Evolutionary conservation across 2,113 vertebrate genomes (phyloP).

Genomic region (Monarcha castaneiventris): DNA sequence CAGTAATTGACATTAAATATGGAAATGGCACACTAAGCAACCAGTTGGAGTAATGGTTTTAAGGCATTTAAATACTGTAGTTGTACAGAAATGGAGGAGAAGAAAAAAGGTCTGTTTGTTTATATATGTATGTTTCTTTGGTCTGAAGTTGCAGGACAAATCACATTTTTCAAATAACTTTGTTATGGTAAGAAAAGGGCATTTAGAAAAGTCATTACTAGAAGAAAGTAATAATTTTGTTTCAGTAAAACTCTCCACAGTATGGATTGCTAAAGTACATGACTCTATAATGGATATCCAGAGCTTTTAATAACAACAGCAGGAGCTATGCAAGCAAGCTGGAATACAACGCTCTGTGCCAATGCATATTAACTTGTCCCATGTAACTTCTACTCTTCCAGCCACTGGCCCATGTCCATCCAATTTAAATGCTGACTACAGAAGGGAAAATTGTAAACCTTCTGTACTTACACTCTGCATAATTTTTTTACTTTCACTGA

Average conservation of each 20-base stretch:
- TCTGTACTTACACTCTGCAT: not conserved
- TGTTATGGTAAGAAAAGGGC: not conserved
- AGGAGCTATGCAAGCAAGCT: conserved; percentile 6
- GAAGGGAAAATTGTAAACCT: conserved; percentile 17
- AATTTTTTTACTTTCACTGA: not conserved
- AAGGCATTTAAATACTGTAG: not conserved
- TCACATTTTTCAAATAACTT: not conserved
- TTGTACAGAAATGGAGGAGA: not conserved
- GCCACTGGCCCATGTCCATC: conserved; percentile 7
- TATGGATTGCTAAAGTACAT: not conserved
- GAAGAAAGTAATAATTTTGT: not conserved
- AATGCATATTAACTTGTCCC: conserved; percentile 14
- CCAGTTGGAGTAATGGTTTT: not conserved
- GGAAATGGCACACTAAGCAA: not conserved
- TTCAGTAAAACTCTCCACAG: not conserved
- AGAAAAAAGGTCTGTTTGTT: not conserved
- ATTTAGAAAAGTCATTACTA: not conserved
- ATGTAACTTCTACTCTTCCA: conserved; percentile 3
- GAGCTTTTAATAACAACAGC: conserved; percentile 12
- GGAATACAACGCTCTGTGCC: not conserved
- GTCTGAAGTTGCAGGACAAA: not conserved
- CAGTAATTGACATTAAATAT: not conserved
- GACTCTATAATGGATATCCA: not conserved
- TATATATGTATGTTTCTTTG: not conserved
- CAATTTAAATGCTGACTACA: conserved; percentile 24